Evolutionary conservation across 2,113 vertebrate species (phyloP).

Genomic region (Ictalurus furcatus): DNA sequence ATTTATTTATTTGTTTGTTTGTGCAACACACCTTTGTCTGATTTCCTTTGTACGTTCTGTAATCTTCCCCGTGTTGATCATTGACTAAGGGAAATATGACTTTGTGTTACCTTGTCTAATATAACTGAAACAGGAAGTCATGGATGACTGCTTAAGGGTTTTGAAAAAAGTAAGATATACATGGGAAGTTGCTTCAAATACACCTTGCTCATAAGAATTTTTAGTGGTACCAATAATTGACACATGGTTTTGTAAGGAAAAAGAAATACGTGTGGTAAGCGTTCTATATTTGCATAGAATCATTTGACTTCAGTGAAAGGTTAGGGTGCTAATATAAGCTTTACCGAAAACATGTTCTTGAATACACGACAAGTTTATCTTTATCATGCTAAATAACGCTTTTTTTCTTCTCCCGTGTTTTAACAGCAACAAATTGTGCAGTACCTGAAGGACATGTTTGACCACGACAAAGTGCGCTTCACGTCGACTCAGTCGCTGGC

Average conservation of each 20-base stretch:
- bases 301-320: not conserved
- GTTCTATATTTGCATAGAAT: not conserved
- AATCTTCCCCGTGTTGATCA: not conserved
- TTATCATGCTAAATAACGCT: not conserved
- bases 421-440: slow-evolving; percentile 93
- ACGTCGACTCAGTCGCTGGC: slow-evolving; percentile 80
- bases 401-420: slow-evolving; percentile 9
- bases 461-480: slow-evolving; percentile 93
- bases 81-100: not conserved
- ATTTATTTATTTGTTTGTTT: not conserved
- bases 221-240: not conserved
- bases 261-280: not conserved
- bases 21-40: not conserved
- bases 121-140: not conserved
- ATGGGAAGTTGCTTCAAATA: not conserved
- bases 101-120: not conserved
- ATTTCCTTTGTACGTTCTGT: not conserved
- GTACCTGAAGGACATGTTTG: slow-evolving; percentile 97
- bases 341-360: not conserved
- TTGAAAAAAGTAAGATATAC: not conserved
- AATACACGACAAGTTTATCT: not conserved
- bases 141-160: not conserved
- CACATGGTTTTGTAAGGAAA: not conserved
- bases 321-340: not conserved
- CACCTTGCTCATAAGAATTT: not conserved